phyloP scores from a whole-genome alignment of 2,113 vertebrate genomes.

The Numida meleagris region DNA sequence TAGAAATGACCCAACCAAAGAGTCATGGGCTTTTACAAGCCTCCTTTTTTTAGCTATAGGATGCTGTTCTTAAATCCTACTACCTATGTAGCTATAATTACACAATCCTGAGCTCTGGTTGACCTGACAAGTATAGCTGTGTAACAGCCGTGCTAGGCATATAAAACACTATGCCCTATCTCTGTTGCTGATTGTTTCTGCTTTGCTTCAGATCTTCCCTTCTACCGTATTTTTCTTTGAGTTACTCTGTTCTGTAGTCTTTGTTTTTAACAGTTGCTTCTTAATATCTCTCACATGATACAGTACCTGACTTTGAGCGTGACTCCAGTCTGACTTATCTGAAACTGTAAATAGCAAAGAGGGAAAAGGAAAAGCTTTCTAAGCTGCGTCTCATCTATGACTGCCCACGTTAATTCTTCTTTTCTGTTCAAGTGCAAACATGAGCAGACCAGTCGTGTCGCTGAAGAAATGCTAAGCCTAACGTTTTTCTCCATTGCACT shows the following conservation, averaged over 20 bases:
- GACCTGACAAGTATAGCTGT: not conserved
- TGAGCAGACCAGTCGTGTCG: not conserved
- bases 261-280: not conserved
- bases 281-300: not conserved
- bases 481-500: not conserved
- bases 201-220: not conserved
- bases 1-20: not conserved
- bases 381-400: not conserved
- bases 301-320: slow-evolving; percentile 1
- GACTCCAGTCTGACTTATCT: not conserved
- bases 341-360: slow-evolving; percentile 15
- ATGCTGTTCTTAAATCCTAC: slow-evolving; percentile 8
- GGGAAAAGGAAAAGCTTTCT: slow-evolving; percentile 35
- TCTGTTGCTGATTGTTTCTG: not conserved
- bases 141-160: not conserved
- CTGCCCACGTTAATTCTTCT: not conserved
- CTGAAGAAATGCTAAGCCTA: not conserved
- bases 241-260: not conserved
- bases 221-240: not conserved
- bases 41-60: slow-evolving; percentile 1
- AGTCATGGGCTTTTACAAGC: not conserved
- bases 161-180: not conserved
- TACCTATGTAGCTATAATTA: not conserved
- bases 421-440: not conserved
- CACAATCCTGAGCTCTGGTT: not conserved